Conservation (phyloP, 2,113 vertebrate species). For the Cygnus atratus region DNA sequence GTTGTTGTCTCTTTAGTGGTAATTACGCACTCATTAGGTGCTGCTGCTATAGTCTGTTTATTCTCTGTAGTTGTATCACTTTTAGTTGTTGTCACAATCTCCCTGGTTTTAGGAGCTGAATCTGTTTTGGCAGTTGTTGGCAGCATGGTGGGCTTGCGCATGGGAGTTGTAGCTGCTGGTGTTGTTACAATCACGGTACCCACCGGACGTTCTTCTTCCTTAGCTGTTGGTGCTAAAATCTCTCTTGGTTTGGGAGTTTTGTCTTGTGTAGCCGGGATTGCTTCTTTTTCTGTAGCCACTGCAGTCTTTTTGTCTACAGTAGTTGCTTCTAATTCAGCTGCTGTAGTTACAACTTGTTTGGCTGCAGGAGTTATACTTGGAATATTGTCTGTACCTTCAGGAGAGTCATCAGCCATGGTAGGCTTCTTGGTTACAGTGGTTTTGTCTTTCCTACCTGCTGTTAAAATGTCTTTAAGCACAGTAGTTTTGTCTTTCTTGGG, state of each 20-base stretch:
- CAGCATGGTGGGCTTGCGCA: neutral
- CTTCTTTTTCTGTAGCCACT: neutral
- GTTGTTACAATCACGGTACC: neutral
- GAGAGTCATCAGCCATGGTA: neutral
- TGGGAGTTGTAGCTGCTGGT: neutral
- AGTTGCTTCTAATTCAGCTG: neutral
- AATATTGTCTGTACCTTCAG: neutral
- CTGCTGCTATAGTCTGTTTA: neutral
- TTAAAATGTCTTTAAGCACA: slow-evolving; percentile 4
- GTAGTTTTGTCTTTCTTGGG: slow-evolving; percentile 10
- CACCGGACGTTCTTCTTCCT: neutral
- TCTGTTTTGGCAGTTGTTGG: neutral
- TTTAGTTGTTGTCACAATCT: neutral
- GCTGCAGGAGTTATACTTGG: neutral
- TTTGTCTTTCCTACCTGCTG: neutral
- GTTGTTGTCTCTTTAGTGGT: neutral
- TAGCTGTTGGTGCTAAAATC: neutral
- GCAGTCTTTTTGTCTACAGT: neutral
- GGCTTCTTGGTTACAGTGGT: neutral
- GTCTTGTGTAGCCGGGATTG: neutral
- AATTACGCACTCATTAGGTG: neutral
- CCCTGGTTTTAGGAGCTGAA: neutral
- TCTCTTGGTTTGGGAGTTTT: neutral
- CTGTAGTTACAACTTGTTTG: neutral
- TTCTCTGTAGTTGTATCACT: neutral